These are phyloP conservation scores for Lethenteron reissneri DNA, from an alignment of 2,113 vertebrate species.

Conservation along the genomic window DNA sequence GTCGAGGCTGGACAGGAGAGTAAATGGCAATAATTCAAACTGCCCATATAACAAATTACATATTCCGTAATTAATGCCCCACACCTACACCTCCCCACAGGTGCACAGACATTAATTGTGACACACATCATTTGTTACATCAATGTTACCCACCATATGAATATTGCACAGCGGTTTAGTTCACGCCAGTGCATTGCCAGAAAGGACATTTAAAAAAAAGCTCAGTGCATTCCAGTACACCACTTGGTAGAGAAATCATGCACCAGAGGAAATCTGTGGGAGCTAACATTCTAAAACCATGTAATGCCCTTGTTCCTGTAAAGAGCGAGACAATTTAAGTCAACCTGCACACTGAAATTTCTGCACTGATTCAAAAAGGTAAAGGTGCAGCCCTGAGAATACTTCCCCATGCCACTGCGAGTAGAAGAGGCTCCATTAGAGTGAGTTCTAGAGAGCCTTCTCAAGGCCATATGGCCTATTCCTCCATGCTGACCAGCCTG, in stretches of 20 bases:
- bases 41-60: too few species aligned
- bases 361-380: too few species aligned
- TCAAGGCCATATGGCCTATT: neutral
- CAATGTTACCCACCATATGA: neutral
- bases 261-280: neutral
- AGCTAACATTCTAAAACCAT: neutral
- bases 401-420: neutral
- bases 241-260: neutral
- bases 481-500: neutral
- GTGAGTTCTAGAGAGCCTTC: neutral
- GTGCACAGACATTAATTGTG: too few species aligned
- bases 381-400: too few species aligned
- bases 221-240: neutral
- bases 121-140: too few species aligned
- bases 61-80: too few species aligned
- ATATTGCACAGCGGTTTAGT: slow-evolving; percentile 1
- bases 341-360: neutral
- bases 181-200: neutral
- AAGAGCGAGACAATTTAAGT: neutral
- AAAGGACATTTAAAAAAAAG: too few species aligned
- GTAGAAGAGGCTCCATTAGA: neutral
- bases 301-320: neutral
- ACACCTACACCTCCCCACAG: too few species aligned
- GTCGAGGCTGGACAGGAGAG: too few species aligned
- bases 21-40: too few species aligned